phyloP scores from a whole-genome alignment of 2,113 vertebrate genomes.

The Euleptes europaea region DNA sequence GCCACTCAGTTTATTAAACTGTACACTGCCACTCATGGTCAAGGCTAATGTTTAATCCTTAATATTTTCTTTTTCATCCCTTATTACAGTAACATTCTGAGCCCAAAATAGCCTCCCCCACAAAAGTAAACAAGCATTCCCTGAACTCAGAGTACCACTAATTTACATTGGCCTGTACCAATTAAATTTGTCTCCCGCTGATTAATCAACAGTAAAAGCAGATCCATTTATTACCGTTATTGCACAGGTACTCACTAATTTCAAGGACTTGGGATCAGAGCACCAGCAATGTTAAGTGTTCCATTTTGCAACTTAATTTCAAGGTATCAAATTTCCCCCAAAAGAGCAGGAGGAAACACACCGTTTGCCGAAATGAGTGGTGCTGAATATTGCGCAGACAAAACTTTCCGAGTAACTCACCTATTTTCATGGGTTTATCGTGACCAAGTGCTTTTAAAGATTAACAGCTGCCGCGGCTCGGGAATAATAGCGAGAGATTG shows the following conservation, averaged over 20 bases:
- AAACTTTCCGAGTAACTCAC: background rate
- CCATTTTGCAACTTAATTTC: constrained; percentile 19
- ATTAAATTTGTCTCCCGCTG: constrained; percentile 18
- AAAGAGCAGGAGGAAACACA: constrained; percentile 13
- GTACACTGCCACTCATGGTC: background rate
- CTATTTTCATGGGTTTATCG: constrained; percentile 23
- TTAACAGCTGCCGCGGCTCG: constrained; percentile 7
- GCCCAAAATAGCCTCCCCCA: background rate
- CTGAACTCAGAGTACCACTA: background rate
- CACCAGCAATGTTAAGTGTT: background rate
- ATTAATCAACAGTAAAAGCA: constrained; percentile 30
- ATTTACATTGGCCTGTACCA: constrained; percentile 5
- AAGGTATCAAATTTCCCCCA: background rate
- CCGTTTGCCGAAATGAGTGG: constrained; percentile 2
- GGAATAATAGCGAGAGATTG: constrained; percentile 1
- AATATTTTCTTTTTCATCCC: background rate
- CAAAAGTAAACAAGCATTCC: constrained; percentile 4
- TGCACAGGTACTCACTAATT: constrained; percentile 3
- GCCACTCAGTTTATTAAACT: background rate
- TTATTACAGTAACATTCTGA: background rate
- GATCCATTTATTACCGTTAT: constrained; percentile 34
- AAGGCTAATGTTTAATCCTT: background rate
- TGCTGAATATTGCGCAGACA: constrained; percentile 9
- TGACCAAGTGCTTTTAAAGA: constrained; percentile 23
- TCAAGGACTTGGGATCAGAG: background rate